Evolutionary conservation across 2,797 vertebrate genomes (phyloP).

Genomic region (Sebastes minor): DNA sequence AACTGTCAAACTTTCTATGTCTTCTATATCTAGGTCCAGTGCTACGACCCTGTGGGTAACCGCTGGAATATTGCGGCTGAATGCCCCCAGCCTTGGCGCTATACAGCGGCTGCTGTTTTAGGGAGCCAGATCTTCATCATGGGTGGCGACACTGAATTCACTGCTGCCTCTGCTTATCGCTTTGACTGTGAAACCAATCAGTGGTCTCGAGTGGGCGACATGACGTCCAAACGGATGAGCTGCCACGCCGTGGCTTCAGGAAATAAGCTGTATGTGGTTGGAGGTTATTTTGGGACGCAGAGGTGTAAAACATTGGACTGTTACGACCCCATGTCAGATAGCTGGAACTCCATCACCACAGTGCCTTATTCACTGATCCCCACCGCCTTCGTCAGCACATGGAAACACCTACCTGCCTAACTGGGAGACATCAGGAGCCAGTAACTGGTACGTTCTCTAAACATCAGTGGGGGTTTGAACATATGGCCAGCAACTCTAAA

Average conservation of each 20-base stretch:
- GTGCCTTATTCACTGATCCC: constrained; percentile 97
- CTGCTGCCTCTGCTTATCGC: constrained; percentile 93
- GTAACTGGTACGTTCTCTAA: background rate
- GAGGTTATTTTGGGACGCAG: constrained; percentile 95
- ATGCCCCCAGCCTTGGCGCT: constrained; percentile 94
- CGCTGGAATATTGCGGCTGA: constrained; percentile 92
- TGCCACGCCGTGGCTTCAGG: constrained; percentile 94
- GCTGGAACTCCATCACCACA: constrained; percentile 94
- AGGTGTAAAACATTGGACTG: constrained; percentile 95
- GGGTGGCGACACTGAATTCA: constrained; percentile 96
- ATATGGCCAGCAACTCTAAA: too few species aligned
- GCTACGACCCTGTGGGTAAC: constrained; percentile 90
- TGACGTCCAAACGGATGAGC: constrained; percentile 97
- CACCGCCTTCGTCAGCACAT: constrained; percentile 96
- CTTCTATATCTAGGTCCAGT: constrained; percentile 82
- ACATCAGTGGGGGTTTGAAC: background rate
- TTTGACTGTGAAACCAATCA: constrained; percentile 93
- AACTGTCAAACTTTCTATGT: background rate
- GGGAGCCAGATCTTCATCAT: constrained; percentile 98
- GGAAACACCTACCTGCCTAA: constrained; percentile 94
- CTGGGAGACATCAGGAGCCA: background rate
- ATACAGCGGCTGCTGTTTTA: constrained; percentile 91
- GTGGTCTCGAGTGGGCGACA: constrained; percentile 94
- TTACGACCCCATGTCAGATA: constrained; percentile 92
- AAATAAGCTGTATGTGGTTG: constrained; percentile 95